Conservation (phyloP, 2,113 vertebrate species). For the Tenrec ecaudatus region DNA sequence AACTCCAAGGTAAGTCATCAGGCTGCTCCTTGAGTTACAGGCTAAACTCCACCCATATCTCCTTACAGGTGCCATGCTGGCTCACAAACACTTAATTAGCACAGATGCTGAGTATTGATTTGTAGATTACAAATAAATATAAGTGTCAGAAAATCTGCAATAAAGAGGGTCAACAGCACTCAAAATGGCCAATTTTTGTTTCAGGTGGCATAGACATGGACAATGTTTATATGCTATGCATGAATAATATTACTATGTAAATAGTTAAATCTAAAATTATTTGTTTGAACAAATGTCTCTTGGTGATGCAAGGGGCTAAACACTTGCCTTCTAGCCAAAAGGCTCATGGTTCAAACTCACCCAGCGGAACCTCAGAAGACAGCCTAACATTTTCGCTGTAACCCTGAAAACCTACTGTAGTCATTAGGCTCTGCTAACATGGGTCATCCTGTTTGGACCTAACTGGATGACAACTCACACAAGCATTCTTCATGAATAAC, state of each 20-base stretch:
- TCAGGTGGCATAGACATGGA: not conserved
- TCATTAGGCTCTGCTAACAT: no score
- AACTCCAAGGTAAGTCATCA: no score
- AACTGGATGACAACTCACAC: no score
- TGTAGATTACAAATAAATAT: not conserved
- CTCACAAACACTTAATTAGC: no score
- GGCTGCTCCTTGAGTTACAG: no score
- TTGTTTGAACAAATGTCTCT: conserved; percentile 13
- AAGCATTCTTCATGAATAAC: no score
- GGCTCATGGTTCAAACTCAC: not conserved
- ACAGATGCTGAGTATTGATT: not conserved
- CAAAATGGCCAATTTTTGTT: not conserved
- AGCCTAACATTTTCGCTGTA: not conserved
- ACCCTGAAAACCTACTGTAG: no score
- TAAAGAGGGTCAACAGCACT: not conserved
- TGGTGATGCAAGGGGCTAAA: not conserved
- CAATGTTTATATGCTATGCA: not conserved
- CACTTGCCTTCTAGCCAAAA: not conserved
- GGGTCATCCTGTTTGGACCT: no score
- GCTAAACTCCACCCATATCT: no score
- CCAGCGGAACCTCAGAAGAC: not conserved
- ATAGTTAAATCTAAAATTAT: not conserved
- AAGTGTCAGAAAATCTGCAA: not conserved
- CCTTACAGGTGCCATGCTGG: no score
- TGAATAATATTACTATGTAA: not conserved